Conservation (phyloP, 2,113 vertebrate species). For the Isichthys henryi region DNA sequence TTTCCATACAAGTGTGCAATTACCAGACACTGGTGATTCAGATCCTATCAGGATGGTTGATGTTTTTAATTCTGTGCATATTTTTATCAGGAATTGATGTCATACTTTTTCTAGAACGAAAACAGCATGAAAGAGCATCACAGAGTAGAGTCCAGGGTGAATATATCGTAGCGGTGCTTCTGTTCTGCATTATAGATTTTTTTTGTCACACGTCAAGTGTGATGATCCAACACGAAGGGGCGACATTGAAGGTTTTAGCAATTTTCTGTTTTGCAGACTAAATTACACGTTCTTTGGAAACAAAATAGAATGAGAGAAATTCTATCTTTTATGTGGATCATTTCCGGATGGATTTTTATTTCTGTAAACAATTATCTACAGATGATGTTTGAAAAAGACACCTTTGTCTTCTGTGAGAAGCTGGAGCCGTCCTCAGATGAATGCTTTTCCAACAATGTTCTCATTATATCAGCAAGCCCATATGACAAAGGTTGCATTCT, state of each 20-base stretch:
- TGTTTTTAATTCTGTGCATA: not conserved
- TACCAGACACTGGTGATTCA: not conserved
- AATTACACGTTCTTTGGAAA: not conserved
- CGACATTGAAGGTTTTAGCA: not conserved
- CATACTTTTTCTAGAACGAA: not conserved
- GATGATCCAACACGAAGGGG: not conserved
- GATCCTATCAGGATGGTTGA: not conserved
- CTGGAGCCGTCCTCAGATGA: not conserved
- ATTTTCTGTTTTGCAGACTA: not conserved
- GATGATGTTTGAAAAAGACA: not conserved
- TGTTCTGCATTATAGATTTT: not conserved
- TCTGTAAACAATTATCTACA: not conserved
- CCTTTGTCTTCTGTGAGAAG: not conserved
- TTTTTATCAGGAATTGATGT: conserved; percentile 2
- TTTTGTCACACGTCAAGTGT: not conserved
- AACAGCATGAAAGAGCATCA: not conserved
- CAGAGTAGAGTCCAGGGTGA: too few species aligned
- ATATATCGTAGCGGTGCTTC: not conserved
- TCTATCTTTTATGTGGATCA: not conserved
- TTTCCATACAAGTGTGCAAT: not conserved
- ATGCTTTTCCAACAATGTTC: not conserved
- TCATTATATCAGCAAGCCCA: not conserved
- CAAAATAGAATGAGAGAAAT: not conserved
- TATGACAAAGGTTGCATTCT: not conserved
- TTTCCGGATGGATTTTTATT: not conserved